Evolutionary conservation across 1,140 invertebrate genomes (phyloP), one percentile per base, ranked within the genome.

Genomic region (Drosophila oshimai): DNA sequence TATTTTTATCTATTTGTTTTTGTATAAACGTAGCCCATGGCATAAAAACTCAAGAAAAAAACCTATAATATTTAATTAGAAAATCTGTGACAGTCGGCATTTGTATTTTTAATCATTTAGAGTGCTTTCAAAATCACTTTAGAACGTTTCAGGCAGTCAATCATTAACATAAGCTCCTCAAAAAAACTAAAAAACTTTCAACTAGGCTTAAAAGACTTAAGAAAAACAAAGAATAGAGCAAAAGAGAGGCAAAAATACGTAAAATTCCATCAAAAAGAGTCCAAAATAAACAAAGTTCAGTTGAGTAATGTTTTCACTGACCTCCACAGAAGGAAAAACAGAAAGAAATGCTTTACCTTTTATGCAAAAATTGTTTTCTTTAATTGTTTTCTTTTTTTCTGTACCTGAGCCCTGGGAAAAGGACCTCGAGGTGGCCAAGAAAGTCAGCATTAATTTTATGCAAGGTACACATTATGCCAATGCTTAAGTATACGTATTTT

Each of bases 401-500:
- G 31, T 6, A 10, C 18, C 31, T 13, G 24, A 26, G 13, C 26
- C 0, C 15, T 44, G 29, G 15, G 7, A 41, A 42, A 41, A 60
- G 26, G 41, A 29, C 57, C 33, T 29, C 18, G 13, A 71, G 6
- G 24, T 17, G 20, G 36, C 24, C 44, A 49, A 42, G 31, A 57
- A 71, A 60, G 45, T 44, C 37, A 20, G 67, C 37, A 71, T 71
- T 71, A 71, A 71, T 71, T 71, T 71, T 71, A 71, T 71, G 67
- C 68, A 58, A 61, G 67, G 54, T 71, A 71, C 33, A 72, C 68
- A 71, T 71, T 61, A 61, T 71, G 67, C 57, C 55, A 73, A 54
- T 65, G 61, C 67, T 41, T 65, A 62, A 73, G 49, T 55, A 46
- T 78, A 44, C 6, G 17, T 37, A 24, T 64, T 74, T 68, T 45